Base-by-base conservation (phyloP, 2,888 invertebrate species). In the Punctoribates punctum region DNA sequence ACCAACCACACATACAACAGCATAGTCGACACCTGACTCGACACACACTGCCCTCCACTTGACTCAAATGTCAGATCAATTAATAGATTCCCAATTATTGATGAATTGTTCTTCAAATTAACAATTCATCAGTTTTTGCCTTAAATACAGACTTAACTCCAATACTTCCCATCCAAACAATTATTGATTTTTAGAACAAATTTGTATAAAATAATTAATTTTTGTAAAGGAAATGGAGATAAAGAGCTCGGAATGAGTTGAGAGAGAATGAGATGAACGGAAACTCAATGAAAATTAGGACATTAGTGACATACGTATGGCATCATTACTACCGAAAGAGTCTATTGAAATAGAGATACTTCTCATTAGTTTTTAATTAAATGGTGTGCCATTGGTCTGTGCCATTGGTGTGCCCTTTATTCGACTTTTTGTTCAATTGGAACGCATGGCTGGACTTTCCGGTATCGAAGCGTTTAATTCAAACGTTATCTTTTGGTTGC, bases 341-440 rank as follows among this genome's bases (percentile, higher is more conserved):
- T 62, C 9, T 17, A 34, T 34, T 34, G 60, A 60, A 60, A 60
- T 54, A 54, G 54, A 54, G 23, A 54, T 27, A 62, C 9, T 65
- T 65, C 38, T 65, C 65, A 65, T 65, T 42, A 38, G 70, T 42
- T 70, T 70, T 70, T 70, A 70, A 70, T 70, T 70, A 70, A 70
- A 70, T 70, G 29, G 15, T 38, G 23, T n/a, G n/a, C n/a, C n/a
- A n/a, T n/a, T n/a, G n/a, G n/a, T n/a, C n/a, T n/a, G n/a, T n/a
- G n/a, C n/a, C n/a, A n/a, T n/a, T n/a, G n/a, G n/a, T n/a, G n/a
- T 29, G 27, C 27, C 27, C 34, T 65, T 57, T 17, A 62, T 6
- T 70, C 23, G 17, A n/a, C 38, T 70, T 42, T 70, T 20, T 38
- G 34, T 60, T 0, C 29, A n/a, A 29, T 60, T 70, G 23, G 1